Conservation (phyloP, 1,140 invertebrate species). For the Aradophagus sp. region DNA sequence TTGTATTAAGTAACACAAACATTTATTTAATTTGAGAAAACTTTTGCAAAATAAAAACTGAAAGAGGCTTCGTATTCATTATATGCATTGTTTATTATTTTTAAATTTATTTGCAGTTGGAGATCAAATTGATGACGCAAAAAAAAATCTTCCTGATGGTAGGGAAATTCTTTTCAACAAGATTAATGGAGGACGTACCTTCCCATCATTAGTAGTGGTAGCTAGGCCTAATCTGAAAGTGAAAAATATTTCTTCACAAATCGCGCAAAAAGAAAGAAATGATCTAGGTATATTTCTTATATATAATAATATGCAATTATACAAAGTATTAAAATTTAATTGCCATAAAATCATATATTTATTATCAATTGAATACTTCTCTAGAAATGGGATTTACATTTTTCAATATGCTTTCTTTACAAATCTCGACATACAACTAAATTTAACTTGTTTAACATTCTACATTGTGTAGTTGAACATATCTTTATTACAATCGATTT, state of each 20-base stretch:
- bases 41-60: too few species aligned
- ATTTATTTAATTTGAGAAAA: too few species aligned
- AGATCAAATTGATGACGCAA: conserved; percentile 71
- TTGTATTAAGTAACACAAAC: too few species aligned
- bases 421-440: too few species aligned
- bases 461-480: too few species aligned
- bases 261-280: conserved; percentile 70
- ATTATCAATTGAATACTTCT: too few species aligned
- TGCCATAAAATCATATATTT: too few species aligned
- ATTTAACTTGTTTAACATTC: too few species aligned
- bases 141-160: conserved; percentile 78
- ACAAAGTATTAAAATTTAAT: not conserved
- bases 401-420: too few species aligned
- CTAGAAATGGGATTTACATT: too few species aligned
- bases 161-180: conserved; percentile 85
- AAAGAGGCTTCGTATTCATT: too few species aligned
- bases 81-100: conserved; percentile 1
- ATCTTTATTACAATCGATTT: too few species aligned
- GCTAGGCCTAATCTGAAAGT: conserved; percentile 83
- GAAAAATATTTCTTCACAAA: conserved; percentile 76
- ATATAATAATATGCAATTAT: not conserved
- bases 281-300: conserved; percentile 74
- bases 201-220: conserved; percentile 87
- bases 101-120: conserved; percentile 55
- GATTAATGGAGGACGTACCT: conserved; percentile 86